A percentile compares a stretch with the other conserved stretches of the same genome.
Evolutionary conservation across 2,888 invertebrate genomes (phyloP).

Genomic region (Andrena bicolor): DNA sequence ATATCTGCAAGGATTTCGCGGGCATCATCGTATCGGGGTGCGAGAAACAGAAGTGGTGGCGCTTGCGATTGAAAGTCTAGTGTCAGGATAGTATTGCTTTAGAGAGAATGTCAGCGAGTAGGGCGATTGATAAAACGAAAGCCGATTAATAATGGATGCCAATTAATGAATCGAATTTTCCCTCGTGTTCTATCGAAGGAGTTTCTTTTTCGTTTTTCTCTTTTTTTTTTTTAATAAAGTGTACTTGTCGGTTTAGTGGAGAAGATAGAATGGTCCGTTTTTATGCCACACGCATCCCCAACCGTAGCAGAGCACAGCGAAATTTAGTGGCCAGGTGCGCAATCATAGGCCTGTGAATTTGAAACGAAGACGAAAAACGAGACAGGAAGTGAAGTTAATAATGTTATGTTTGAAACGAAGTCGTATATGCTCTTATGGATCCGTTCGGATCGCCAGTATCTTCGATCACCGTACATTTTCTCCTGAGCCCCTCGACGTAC

Average conservation of each 20-base stretch:
- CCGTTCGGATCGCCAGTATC: conserved; percentile 17
- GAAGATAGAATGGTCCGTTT: background rate
- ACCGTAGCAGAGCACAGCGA: conserved; percentile 32
- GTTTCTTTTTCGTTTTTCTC: background rate
- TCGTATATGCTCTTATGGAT: conserved; percentile 2
- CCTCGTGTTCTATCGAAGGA: conserved; percentile 4
- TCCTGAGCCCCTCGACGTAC: conserved; percentile 59
- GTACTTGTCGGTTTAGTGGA: conserved; percentile 13
- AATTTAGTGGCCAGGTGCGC: conserved; percentile 44
- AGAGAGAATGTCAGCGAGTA: conserved; percentile 11
- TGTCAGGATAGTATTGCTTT: background rate
- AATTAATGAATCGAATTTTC: conserved; percentile 12
- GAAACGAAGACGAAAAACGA: conserved; percentile 11
- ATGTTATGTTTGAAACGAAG: conserved; percentile 30
- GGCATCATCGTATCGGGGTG: background rate
- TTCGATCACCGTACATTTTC: conserved; percentile 58
- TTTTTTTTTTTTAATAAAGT: background rate
- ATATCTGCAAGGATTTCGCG: conserved; percentile 46
- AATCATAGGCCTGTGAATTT: conserved; percentile 9
- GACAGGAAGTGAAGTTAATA: conserved; percentile 37
- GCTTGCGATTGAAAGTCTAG: background rate
- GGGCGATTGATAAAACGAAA: conserved; percentile 31
- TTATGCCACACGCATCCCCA: conserved; percentile 8
- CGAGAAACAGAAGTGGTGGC: background rate
- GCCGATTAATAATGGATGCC: conserved; percentile 23